A percentile compares a stretch with the other conserved stretches of the same genome.
phyloP scores from a whole-genome alignment of 2,888 invertebrate species.

The Cyclophora punctaria region DNA sequence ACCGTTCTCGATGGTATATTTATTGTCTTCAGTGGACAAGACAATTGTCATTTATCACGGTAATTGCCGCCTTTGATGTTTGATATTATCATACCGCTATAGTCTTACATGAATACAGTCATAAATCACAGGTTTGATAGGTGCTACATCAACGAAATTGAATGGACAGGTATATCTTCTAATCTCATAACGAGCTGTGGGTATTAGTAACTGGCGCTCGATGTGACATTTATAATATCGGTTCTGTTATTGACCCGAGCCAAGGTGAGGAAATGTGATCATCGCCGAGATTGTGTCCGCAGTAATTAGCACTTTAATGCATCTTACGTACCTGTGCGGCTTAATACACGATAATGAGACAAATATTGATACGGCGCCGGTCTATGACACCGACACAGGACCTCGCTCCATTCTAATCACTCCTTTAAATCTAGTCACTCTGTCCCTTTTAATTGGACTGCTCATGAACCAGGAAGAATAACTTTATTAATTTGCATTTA shows the following conservation, averaged over 20 bases:
- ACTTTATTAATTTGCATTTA: too few relatives aligned
- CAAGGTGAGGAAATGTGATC: constrained; percentile 50
- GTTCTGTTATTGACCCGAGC: constrained; percentile 43
- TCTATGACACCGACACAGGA: constrained; percentile 6
- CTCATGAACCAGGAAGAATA: constrained; percentile 14
- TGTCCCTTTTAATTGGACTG: constrained; percentile 9
- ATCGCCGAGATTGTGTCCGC: constrained; percentile 38
- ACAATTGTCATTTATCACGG: constrained; percentile 71
- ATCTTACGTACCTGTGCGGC: constrained; percentile 30
- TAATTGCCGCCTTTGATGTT: constrained; percentile 70
- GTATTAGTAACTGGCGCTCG: constrained; percentile 9
- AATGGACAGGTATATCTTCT: constrained; percentile 25
- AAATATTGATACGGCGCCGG: constrained; percentile 33
- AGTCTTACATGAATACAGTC: constrained; percentile 40
- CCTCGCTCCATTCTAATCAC: too few relatives aligned
- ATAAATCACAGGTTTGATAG: constrained; percentile 43
- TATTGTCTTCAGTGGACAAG: constrained; percentile 65
- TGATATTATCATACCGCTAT: constrained; percentile 61
- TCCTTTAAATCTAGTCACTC: too few relatives aligned
- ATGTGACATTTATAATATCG: constrained; percentile 30
- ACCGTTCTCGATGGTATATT: constrained; percentile 57
- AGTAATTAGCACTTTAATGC: constrained; percentile 46
- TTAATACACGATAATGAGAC: constrained; percentile 28
- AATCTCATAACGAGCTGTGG: constrained; percentile 11
- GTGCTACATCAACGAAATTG: constrained; percentile 35